These are phyloP conservation scores for Mechanitis messenoides DNA, from an alignment of 2,888 invertebrate genomes.

Conservation along the genomic window DNA sequence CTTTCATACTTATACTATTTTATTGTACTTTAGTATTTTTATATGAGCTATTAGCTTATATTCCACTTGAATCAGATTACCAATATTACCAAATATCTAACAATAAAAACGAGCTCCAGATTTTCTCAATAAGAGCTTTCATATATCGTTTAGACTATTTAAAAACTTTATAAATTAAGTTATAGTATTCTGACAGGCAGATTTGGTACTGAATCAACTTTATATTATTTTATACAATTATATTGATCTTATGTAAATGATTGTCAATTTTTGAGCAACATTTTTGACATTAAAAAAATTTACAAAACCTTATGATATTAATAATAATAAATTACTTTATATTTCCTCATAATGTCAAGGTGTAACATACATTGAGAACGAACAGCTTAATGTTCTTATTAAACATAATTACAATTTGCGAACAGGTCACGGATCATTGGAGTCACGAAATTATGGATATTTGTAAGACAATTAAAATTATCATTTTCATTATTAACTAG, in stretches of 20 bases:
- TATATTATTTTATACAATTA: too few relatives aligned
- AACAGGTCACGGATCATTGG: not conserved
- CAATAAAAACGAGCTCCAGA: not conserved
- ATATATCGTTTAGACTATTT: not conserved
- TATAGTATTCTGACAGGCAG: too few relatives aligned
- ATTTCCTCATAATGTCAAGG: constrained; percentile 19
- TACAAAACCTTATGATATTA: constrained; percentile 14
- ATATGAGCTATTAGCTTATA: too few relatives aligned
- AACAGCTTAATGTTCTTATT: not conserved
- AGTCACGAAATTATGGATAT: not conserved
- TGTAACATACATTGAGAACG: not conserved
- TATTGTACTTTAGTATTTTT: too few relatives aligned
- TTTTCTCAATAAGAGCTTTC: not conserved
- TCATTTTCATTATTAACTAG: too few relatives aligned
- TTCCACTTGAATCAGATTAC: too few relatives aligned
- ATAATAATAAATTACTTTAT: constrained; percentile 3
- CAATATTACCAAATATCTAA: not conserved
- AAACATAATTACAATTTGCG: not conserved
- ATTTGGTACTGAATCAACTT: too few relatives aligned
- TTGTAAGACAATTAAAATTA: constrained; percentile 4
- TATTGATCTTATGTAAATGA: too few relatives aligned
- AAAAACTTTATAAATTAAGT: too few relatives aligned
- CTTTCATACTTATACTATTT: too few relatives aligned
- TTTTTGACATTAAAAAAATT: constrained; percentile 14
- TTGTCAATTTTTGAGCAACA: constrained; percentile 9